Evolutionary conservation across 1,140 invertebrate species (phyloP), one percentile per base, ranked within the genome.

Genomic region (Aphidius gifuensis): DNA sequence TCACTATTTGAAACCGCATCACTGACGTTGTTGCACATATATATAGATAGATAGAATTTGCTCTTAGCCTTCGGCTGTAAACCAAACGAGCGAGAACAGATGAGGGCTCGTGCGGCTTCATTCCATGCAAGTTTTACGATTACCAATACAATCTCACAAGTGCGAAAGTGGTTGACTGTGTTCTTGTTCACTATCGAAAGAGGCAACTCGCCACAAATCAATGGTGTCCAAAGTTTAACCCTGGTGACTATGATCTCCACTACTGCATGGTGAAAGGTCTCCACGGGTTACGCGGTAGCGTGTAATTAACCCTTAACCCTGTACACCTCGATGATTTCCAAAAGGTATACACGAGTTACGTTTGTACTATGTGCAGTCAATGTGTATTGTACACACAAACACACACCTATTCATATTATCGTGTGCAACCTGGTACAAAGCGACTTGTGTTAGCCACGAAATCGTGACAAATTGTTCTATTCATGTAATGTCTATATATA

Each of bases 181-280:
- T 44, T 58, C 40, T 53, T 32, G 21, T 50, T n/a, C 42, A 6
- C 40, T 23, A 45, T 40, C 53, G 3, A 45, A 5, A 47, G 16
- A 55, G 60, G 61, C 66, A 66, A 62, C 60, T 68, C 56, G 53
- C 68, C 68, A 74, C 71, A 74, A 75, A 75, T 75, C 74, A 74
- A 75, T 73, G 71, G 66, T 71, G 72, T 72, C 70, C 65, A 73
- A 75, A 75, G 74, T 75, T 75, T 69, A 71, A 73, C 66, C 64
- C 65, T 61, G 66, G 23, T 32, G 23, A 32, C 23, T 32, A 32
- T 32, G 23, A 32, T 32, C 23, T 32, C 23, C 23, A 1, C 69
- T 68, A 40, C 11, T 42, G 53, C 40, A 55, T 42, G 53, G 39
- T 42, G 1, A 11, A 32, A n/a, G 53, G 21, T 55, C 67, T 46